These are phyloP conservation scores for Alcedo atthis DNA, from an alignment of 2,797 vertebrate genomes.

Conservation along the genomic window DNA sequence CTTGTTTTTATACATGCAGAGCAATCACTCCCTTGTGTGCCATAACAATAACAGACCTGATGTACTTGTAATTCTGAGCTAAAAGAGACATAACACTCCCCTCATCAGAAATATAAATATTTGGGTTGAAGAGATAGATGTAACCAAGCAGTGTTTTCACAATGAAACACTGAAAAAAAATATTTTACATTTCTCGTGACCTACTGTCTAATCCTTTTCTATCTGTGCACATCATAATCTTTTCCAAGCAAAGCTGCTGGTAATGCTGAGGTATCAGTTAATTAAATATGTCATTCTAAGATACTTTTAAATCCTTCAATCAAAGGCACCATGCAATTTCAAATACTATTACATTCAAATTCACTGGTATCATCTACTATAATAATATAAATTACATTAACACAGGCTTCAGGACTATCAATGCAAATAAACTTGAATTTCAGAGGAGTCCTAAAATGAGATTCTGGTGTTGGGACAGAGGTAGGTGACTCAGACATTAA, in stretches of 20 bases:
- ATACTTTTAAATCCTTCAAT: neutral
- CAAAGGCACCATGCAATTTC: neutral
- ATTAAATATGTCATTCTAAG: neutral
- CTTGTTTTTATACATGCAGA: neutral
- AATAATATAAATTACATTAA: neutral
- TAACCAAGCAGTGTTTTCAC: neutral
- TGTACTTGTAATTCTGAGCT: neutral
- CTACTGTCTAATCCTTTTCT: neutral
- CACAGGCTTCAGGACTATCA: neutral
- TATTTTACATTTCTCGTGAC: neutral
- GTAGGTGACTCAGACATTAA: neutral
- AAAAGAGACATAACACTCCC: neutral
- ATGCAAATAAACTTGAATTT: neutral
- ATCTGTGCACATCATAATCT: neutral
- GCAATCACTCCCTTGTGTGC: neutral
- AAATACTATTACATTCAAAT: neutral
- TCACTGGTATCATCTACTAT: neutral
- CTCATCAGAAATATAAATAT: slow-evolving; percentile 13
- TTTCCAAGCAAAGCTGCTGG: neutral
- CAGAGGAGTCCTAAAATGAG: neutral
- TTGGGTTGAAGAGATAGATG: neutral
- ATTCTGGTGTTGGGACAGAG: neutral
- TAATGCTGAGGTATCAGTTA: neutral
- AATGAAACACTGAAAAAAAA: neutral
- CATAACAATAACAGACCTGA: neutral